These are phyloP conservation scores for Agraylea sexmaculata DNA, from an alignment of 1,140 invertebrate species.

Conservation along the genomic window DNA sequence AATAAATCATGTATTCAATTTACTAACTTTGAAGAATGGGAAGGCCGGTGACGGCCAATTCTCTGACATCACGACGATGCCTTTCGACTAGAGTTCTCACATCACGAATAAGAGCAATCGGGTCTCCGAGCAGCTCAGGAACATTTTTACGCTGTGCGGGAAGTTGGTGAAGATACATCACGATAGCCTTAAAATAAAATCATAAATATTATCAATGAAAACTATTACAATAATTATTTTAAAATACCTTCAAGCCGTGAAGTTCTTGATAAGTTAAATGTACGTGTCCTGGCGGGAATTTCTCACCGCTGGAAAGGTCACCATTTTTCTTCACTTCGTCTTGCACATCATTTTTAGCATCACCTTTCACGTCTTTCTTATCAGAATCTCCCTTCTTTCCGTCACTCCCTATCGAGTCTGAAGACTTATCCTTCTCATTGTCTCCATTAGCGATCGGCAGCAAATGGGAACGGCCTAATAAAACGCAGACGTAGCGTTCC, in stretches of 20 bases:
- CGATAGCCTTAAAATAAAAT: conserved; percentile 54
- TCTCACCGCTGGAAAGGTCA: conserved; percentile 6
- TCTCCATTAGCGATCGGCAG: conserved; percentile 15
- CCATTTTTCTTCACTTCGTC: conserved; percentile 9
- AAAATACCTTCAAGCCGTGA: conserved; percentile 67
- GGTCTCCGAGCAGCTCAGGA: conserved; percentile 81
- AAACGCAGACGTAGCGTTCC: conserved; percentile 80
- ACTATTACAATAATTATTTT: neutral
- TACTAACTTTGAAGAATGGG: conserved; percentile 49
- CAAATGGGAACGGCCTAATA: conserved; percentile 74
- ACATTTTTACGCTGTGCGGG: conserved; percentile 84
- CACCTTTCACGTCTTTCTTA: no score
- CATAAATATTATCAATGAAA: conserved; percentile 2
- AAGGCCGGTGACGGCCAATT: conserved; percentile 69
- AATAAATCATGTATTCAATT: neutral
- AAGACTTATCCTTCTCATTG: conserved; percentile 4
- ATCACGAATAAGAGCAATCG: conserved; percentile 79
- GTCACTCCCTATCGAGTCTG: no score
- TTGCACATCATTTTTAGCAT: no score
- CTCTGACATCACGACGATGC: conserved; percentile 75
- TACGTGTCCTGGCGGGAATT: conserved; percentile 44
- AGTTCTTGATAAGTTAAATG: conserved; percentile 74
- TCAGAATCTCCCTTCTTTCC: no score
- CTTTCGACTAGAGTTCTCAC: conserved; percentile 77
- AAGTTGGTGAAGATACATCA: conserved; percentile 81